Base-by-base conservation (phyloP, 2,113 vertebrate species). In the Clinocottus analis region DNA sequence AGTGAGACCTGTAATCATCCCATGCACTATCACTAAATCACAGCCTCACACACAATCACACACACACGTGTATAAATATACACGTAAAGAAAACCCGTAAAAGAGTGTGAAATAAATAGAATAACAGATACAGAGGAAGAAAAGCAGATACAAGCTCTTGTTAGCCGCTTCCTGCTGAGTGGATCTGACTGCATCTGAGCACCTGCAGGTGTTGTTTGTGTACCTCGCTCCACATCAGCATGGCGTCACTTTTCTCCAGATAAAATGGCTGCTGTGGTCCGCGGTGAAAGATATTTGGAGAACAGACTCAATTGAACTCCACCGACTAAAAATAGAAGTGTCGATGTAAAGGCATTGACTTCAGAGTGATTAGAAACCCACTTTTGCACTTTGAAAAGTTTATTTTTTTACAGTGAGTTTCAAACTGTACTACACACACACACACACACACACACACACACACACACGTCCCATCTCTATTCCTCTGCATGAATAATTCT, bases 401-500 rank as follows among this genome's bases (percentile, higher is more conserved):
- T 83, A 75, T 84, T 83, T 89, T 88, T 83, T 89, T 79, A 41
- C 75, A 84, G 65, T 65, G 77, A 81, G 80, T 90, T 87, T 84
- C 90, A 91, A 90, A 80, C 88, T 91, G 88, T 80, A 83, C 89
- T 80, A 47, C 25, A 58, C 72, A 74, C 80, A 77, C 89, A 80
- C 89, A 80, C 70, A 90, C 89, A 80, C 85, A 91, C 71, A 90
- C 89, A 80, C 84, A 91, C 71, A 90, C 89, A 79, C 85, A 91
- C 71, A 90, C 89, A 80, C 85, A 59, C 72, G n/a, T n/a, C n/a
- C 81, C 91, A 91, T 92, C 90, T 91, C 77, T 92, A 83, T 87
- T 69, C 82, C 85, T 65, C 64, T 33, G 72, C 90, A 95, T 94
- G 87, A 94, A 95, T 94, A 93, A 95, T 94, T 94, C 93, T 89